Base-by-base conservation (phyloP, 2,888 invertebrate species). In the Onchidella celtica region DNA sequence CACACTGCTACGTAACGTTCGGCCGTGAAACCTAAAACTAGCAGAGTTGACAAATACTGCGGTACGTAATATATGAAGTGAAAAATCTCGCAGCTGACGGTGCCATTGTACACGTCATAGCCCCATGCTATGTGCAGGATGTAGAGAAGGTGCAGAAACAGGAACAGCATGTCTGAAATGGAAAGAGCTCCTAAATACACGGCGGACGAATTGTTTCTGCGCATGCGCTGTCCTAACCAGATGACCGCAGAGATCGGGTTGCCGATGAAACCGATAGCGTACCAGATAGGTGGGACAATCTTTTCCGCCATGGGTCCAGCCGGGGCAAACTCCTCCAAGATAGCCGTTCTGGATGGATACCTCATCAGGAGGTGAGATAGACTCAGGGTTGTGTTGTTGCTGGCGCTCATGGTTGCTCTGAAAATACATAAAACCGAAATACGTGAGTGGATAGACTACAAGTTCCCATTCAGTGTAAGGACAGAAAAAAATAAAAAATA, bases 141-240 rank as follows among this genome's bases (percentile, higher is more conserved):
- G 69, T 86, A 84, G 29, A 90, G 63, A 21, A 90, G 85, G 79
- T 90, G 89, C 36, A 90, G 85, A 38, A 90, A 65, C 65, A 93
- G 87, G 78, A 92, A 90, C 0, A 90, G 61, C 34, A 90, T 84
- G 84, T 93, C 92, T 1, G 90, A 90, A 14, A 92, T 86, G 17
- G 92, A 89, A 38, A 93, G 87, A 0, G 91, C 89, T 9, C 92
- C 91, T 4, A 93, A 86, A 83, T 93, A 93, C 27, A 93, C 87
- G 21, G 93, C 93, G 2, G 92, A 92, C 0, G 92, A 92, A 83
- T 92, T 93, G 81, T 92, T 91, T 21, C 88, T 85, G 6, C 92
- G 85, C 89, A 92, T 92, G 57, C 90, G 86, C 11, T 87, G 84
- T 59, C 90, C 89, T 36, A 92, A 85, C 93, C 93, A 93, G 74